These are phyloP conservation scores for Stichopus chloronotus DNA, from an alignment of 35 echinoderm and acorn worm species.

Conservation along the genomic window DNA sequence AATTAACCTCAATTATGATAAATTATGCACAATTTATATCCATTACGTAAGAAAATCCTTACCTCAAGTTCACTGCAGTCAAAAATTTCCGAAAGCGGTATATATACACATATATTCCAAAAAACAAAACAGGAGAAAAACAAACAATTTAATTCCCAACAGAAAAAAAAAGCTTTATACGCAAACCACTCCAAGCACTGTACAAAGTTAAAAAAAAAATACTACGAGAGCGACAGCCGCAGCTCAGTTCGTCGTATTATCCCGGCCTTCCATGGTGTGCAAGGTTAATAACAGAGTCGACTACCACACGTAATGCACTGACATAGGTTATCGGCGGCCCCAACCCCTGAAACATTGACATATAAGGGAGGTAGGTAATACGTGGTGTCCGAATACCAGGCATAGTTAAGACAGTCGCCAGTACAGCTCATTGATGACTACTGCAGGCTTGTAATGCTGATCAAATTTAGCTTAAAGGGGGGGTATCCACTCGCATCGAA, in stretches of 20 bases:
- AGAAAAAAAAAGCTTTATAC: constrained; percentile 43
- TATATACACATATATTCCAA: constrained; percentile 4
- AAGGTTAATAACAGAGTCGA: constrained; percentile 30
- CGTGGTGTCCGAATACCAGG: constrained; percentile 56
- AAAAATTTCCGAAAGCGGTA: no score
- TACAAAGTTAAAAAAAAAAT: constrained; percentile 45
- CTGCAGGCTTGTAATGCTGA: background rate
- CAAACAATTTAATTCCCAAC: background rate
- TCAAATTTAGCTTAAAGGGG: constrained; percentile 45
- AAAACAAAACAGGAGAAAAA: background rate
- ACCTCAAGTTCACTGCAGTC: constrained; percentile 21
- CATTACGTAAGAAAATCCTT: background rate
- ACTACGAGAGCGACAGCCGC: background rate
- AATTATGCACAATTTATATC: constrained; percentile 26
- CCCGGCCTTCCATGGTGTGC: constrained; percentile 27
- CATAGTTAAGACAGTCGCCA: constrained; percentile 52
- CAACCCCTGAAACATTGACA: constrained; percentile 59
- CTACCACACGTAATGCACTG: background rate
- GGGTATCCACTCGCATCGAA: background rate
- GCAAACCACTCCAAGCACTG: constrained; percentile 48
- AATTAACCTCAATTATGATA: constrained; percentile 48
- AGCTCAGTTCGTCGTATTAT: constrained; percentile 22
- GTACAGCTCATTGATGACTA: constrained; percentile 52
- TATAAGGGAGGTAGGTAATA: constrained; percentile 60
- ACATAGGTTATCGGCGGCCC: constrained; percentile 11